These are phyloP conservation scores for Halocynthia roretzi DNA, from an alignment of 23 tunicate genomes.

Conservation along the genomic window DNA sequence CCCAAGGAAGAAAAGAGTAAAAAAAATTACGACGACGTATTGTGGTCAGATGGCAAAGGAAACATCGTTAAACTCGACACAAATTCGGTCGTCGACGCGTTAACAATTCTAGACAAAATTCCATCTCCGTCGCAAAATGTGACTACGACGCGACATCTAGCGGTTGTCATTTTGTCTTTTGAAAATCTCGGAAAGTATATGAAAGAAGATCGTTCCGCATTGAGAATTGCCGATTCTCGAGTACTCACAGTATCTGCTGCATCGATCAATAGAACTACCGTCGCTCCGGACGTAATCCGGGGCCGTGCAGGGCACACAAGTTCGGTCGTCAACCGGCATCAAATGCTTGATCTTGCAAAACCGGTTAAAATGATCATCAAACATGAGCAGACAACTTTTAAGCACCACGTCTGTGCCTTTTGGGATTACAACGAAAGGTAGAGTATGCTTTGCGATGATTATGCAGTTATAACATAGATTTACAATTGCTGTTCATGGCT, in stretches of 20 bases:
- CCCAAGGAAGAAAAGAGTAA: not conserved
- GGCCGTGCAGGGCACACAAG: not conserved
- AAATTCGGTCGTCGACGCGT: slow-evolving; percentile 20
- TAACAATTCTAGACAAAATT: not conserved
- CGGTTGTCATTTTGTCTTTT: slow-evolving; percentile 43
- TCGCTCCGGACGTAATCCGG: not conserved
- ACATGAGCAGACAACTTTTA: slow-evolving; percentile 8
- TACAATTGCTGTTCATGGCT: not conserved
- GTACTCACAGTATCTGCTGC: slow-evolving; percentile 42
- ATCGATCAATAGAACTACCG: slow-evolving; percentile 13
- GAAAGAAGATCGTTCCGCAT: slow-evolving; percentile 36
- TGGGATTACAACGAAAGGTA: slow-evolving; percentile 46
- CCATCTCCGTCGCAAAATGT: not conserved
- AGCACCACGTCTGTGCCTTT: slow-evolving; percentile 53
- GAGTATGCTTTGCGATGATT: not conserved
- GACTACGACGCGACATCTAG: slow-evolving; percentile 19
- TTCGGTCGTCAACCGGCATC: slow-evolving; percentile 11
- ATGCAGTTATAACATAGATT: not conserved
- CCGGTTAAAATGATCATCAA: slow-evolving; percentile 3
- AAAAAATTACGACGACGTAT: not conserved
- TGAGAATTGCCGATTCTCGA: slow-evolving; percentile 47
- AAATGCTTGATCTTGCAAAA: not conserved
- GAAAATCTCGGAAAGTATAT: slow-evolving; percentile 43
- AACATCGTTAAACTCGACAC: slow-evolving; percentile 15
- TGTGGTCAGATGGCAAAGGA: slow-evolving; percentile 14